Percentiles rank a stretch among this genome's conserved stretches.
Evolutionary conservation across 2,888 invertebrate species (phyloP).

Genomic region (Actias luna): DNA sequence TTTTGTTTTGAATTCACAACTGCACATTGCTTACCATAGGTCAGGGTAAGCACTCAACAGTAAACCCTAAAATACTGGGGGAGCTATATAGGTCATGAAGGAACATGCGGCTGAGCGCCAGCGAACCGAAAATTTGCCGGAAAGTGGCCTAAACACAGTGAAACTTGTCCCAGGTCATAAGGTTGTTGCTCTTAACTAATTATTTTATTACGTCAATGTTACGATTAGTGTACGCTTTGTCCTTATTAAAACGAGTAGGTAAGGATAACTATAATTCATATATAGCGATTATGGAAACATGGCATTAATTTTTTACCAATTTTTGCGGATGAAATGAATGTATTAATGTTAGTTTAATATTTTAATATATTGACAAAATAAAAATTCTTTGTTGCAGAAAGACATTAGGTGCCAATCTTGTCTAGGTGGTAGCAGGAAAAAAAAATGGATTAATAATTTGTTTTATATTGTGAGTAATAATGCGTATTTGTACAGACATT

Average conservation of each 20-base stretch:
- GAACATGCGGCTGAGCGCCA: constrained; percentile 46
- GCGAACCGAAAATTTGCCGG: constrained; percentile 39
- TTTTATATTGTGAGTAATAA: background rate
- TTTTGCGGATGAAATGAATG: background rate
- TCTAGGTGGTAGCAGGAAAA: too few species aligned
- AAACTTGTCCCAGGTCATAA: constrained; percentile 70
- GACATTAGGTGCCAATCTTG: too few species aligned
- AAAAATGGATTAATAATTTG: too few species aligned
- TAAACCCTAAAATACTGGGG: constrained; percentile 74
- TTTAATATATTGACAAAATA: too few species aligned
- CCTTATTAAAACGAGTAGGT: constrained; percentile 2
- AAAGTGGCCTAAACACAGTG: constrained; percentile 40
- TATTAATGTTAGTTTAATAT: too few species aligned
- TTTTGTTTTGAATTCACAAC: constrained; percentile 62
- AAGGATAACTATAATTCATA: background rate
- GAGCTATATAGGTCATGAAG: constrained; percentile 74
- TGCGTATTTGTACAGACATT: background rate
- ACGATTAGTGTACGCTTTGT: background rate
- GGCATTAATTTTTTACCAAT: background rate
- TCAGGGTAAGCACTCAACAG: constrained; percentile 68
- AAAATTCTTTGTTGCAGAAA: too few species aligned
- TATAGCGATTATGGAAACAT: background rate
- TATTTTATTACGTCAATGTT: constrained; percentile 36
- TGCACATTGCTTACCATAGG: constrained; percentile 66
- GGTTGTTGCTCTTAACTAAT: constrained; percentile 60